These are phyloP conservation scores for Vespertilio murinus DNA, from an alignment of 2,797 vertebrate species.

Conservation along the genomic window DNA sequence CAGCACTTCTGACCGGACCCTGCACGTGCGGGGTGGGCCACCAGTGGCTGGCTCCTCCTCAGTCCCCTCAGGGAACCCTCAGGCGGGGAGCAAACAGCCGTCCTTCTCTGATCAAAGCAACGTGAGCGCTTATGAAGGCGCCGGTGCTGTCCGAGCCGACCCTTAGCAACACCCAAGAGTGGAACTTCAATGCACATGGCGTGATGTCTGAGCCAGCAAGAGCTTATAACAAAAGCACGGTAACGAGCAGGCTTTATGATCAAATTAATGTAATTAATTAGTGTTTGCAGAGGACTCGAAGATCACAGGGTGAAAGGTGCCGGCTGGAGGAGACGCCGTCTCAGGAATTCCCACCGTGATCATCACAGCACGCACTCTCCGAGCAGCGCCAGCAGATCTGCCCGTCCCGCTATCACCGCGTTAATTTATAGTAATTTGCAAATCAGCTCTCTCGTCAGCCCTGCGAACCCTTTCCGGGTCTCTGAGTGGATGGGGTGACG, in stretches of 20 bases:
- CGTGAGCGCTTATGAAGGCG: background rate
- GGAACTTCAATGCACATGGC: slow-evolving; percentile 60
- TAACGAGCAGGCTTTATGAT: slow-evolving; percentile 77
- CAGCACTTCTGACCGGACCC: too few species aligned
- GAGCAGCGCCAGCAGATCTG: slow-evolving; percentile 70
- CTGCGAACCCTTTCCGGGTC: slow-evolving; percentile 75
- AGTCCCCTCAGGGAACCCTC: background rate
- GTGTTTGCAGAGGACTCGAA: slow-evolving; percentile 78
- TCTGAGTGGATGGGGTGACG: slow-evolving; percentile 78
- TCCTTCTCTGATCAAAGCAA: background rate
- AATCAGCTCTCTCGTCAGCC: slow-evolving; percentile 77
- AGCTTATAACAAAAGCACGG: slow-evolving; percentile 74
- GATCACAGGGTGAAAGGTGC: slow-evolving; percentile 78
- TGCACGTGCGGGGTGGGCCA: accelerated
- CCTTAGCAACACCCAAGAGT: slow-evolving; percentile 44
- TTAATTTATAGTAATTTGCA: slow-evolving; percentile 81
- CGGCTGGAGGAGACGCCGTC: slow-evolving; percentile 77
- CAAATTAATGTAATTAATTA: slow-evolving; percentile 81
- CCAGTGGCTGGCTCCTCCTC: background rate
- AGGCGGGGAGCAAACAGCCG: background rate
- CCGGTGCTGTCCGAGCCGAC: background rate
- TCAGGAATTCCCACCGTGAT: slow-evolving; percentile 77
- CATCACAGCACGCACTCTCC: slow-evolving; percentile 65
- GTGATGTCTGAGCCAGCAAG: slow-evolving; percentile 72
- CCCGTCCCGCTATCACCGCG: slow-evolving; percentile 72